Percentiles rank a stretch among this genome's conserved stretches.
Conservation (phyloP, 2,888 invertebrate species). For the Scaptomyza reducta region DNA sequence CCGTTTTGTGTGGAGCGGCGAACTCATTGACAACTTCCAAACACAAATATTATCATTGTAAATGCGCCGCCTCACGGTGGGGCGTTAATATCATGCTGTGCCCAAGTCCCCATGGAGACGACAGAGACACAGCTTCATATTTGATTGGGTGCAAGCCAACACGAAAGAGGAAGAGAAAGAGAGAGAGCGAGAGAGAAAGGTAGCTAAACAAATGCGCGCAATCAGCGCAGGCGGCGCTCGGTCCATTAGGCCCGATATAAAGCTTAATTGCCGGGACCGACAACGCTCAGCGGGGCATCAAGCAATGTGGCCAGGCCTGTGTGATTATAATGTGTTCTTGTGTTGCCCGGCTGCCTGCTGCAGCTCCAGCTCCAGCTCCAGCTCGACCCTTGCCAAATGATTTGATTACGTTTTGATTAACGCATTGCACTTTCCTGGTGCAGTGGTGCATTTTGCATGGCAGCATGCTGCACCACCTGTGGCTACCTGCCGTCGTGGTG, state of each 20-base stretch:
- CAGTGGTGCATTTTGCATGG: constrained; percentile 68
- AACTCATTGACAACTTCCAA: constrained; percentile 74
- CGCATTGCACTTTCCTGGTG: constrained; percentile 71
- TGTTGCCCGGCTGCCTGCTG: constrained; percentile 9
- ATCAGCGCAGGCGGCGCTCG: constrained; percentile 83
- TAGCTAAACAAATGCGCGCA: constrained; percentile 79
- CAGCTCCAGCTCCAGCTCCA: not conserved
- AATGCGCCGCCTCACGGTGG: constrained; percentile 79
- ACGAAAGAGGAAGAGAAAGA: not conserved
- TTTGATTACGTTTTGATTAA: constrained; percentile 79
- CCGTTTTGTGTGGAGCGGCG: constrained; percentile 47
- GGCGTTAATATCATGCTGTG: constrained; percentile 82
- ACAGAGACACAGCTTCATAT: constrained; percentile 62
- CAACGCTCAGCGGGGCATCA: constrained; percentile 77
- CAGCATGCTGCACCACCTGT: constrained; percentile 71
- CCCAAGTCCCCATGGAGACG: constrained; percentile 30
- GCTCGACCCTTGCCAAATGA: constrained; percentile 69
- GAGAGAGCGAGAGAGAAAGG: constrained; percentile 28
- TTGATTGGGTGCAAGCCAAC: constrained; percentile 65
- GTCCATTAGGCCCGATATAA: constrained; percentile 84
- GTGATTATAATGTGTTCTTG: constrained; percentile 61
- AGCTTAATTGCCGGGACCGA: constrained; percentile 84
- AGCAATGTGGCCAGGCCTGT: constrained; percentile 61
- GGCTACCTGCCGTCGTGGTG: constrained; percentile 66
- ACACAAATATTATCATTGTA: constrained; percentile 80